Evolutionary conservation across 2,888 invertebrate genomes (phyloP), one percentile per base, ranked within the genome.

Genomic region (Calameuta pallipes): DNA sequence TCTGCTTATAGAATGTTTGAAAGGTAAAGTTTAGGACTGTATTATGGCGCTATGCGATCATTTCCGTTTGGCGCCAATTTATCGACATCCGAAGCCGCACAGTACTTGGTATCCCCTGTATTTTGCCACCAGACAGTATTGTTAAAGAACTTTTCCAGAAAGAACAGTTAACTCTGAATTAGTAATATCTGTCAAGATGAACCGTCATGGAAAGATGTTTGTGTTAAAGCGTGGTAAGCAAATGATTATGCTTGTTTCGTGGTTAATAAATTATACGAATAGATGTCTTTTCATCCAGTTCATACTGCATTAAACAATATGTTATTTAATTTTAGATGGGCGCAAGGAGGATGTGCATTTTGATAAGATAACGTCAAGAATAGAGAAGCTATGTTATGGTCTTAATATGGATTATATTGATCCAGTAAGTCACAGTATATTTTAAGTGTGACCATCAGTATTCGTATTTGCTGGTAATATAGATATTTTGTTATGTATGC

Each of bases 281-380:
- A 36, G 56, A 73, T 4, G 31, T 33, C 73, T 36, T 69, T 78
- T 77, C 68, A 73, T 68, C 76, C 69, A 34, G 12, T 74, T 68
- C 30, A 30, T 75, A 73, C 79, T 80, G 75, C 75, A 75, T 30
- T 70, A 41, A 36, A 75, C 41, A 78, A 36, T 74, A 79, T 36
- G n/a, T 78, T 31, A 36, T 69, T 73, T 73, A 4, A 70, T 80
- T 90, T 30, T 86, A 97, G 98, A 96, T 94, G 98, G 98, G 0
- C 94, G 97, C 77, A 95, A 95, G 89, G 99, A 99, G 91, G 95
- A 95, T 85, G 97, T 99, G 1, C 97, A 98, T 92, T 96, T 99
- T 90, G 99, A 99, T 92, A 99, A 99, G 94, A 99, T 99, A 81
- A 99, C 99, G 0, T 98, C 98, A 1, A 94, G 99, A 87, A 97